These are phyloP conservation scores for Otus scops DNA, from an alignment of 2,797 vertebrate species.

Conservation along the genomic window DNA sequence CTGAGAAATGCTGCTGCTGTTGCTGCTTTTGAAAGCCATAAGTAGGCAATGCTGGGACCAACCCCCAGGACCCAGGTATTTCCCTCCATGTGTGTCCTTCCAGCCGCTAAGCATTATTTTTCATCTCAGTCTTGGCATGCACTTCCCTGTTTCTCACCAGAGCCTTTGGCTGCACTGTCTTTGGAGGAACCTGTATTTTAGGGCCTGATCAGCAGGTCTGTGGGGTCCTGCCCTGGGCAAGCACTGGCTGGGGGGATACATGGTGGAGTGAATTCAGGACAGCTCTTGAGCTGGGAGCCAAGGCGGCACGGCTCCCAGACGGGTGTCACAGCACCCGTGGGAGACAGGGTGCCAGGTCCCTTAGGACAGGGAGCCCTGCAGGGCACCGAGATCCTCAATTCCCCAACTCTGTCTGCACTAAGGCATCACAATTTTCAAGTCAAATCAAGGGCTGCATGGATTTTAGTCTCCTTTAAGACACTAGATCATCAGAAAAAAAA, in stretches of 20 bases:
- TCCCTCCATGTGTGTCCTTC: not conserved
- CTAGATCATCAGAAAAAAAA: not conserved
- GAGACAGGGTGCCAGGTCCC: not conserved
- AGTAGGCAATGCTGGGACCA: not conserved
- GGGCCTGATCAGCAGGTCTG: constrained; percentile 15
- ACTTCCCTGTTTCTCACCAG: not conserved
- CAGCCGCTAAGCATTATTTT: not conserved
- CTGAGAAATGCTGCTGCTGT: not conserved
- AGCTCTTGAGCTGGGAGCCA: not conserved
- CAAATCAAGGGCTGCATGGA: not conserved
- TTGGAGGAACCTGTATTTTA: not conserved
- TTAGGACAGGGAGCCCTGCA: not conserved
- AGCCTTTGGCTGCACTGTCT: not conserved
- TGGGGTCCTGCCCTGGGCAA: not conserved
- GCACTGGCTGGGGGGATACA: rapidly evolving
- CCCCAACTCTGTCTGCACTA: not conserved
- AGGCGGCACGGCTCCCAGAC: not conserved
- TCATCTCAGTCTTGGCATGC: not conserved
- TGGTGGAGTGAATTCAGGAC: not conserved
- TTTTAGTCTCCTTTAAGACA: not conserved
- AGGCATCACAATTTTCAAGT: not conserved
- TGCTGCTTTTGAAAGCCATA: not conserved
- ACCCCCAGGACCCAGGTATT: not conserved
- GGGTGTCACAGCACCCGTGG: not conserved
- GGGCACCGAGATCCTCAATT: not conserved